Percentiles rank a stretch among this genome's conserved stretches.
phyloP scores from a whole-genome alignment of 1,140 invertebrate species.

The Drosophila kikkawai region DNA sequence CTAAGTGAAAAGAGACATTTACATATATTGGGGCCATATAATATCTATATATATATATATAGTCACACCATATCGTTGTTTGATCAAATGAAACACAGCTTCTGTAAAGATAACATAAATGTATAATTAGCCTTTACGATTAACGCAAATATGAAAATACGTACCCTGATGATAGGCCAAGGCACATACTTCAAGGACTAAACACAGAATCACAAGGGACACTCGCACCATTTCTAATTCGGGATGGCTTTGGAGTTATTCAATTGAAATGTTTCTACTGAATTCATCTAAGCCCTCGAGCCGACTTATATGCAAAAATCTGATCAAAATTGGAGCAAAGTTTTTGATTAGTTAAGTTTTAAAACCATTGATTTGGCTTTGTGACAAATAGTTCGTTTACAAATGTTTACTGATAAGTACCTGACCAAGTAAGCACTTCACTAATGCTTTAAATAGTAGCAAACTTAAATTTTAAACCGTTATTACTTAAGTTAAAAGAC shows the following conservation, averaged over 20 bases:
- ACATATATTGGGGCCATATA: not conserved
- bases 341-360: not conserved
- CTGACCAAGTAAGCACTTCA: no score
- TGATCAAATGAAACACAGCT: not conserved
- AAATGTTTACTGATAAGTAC: not conserved
- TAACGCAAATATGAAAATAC: not conserved
- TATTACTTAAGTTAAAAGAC: no score
- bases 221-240: not conserved
- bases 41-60: not conserved
- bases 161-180: no score
- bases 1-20: not conserved
- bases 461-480: no score
- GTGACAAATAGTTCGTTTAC: not conserved
- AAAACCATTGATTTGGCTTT: no score
- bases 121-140: not conserved
- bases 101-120: not conserved
- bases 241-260: no score
- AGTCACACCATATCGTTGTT: not conserved
- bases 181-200: not conserved
- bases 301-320: not conserved
- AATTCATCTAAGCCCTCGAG: not conserved
- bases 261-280: not conserved
- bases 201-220: not conserved
- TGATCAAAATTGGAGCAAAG: not conserved
- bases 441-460: no score